phyloP scores from a whole-genome alignment of 2,888 invertebrate genomes.

The Drosophila neonasuta region DNA sequence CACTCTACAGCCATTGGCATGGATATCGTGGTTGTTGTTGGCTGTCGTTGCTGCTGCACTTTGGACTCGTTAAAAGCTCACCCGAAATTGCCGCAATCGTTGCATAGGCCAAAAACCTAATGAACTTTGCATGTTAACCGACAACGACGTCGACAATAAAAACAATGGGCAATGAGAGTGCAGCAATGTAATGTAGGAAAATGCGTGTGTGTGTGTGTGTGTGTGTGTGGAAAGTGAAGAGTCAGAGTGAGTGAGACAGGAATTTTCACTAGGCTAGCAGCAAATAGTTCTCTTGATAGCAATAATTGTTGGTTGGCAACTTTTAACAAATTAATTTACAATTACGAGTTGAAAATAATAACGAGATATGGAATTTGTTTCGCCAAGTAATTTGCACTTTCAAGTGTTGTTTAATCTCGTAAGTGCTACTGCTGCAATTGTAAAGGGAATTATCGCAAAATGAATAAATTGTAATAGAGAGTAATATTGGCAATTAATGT shows the following conservation, averaged over 20 bases:
- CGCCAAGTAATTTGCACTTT: not conserved
- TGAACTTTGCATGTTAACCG: constrained; percentile 72
- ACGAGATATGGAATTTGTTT: constrained; percentile 10
- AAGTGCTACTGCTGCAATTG: not conserved
- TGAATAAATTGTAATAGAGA: not conserved
- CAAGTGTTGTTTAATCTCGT: constrained; percentile 1
- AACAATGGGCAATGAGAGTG: constrained; percentile 1
- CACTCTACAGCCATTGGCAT: constrained; percentile 20
- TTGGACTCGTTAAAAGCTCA: constrained; percentile 60
- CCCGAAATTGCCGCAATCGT: constrained; percentile 54
- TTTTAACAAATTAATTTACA: constrained; percentile 27
- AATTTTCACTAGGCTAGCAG: constrained; percentile 21
- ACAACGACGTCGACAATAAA: constrained; percentile 34
- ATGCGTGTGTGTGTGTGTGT: not conserved
- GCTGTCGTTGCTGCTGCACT: constrained; percentile 54
- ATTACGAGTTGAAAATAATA: constrained; percentile 21
- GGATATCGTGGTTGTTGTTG: constrained; percentile 25
- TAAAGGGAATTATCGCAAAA: not conserved
- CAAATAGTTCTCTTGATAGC: constrained; percentile 33
- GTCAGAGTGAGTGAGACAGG: not conserved
- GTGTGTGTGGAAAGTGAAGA: not conserved
- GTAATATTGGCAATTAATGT: not conserved
- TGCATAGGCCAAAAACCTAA: constrained; percentile 71
- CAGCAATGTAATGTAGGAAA: not conserved
- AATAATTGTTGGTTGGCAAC: constrained; percentile 25